These are phyloP conservation scores for Pseudopipra pipra DNA, from an alignment of 2,113 vertebrate species.

Conservation along the genomic window DNA sequence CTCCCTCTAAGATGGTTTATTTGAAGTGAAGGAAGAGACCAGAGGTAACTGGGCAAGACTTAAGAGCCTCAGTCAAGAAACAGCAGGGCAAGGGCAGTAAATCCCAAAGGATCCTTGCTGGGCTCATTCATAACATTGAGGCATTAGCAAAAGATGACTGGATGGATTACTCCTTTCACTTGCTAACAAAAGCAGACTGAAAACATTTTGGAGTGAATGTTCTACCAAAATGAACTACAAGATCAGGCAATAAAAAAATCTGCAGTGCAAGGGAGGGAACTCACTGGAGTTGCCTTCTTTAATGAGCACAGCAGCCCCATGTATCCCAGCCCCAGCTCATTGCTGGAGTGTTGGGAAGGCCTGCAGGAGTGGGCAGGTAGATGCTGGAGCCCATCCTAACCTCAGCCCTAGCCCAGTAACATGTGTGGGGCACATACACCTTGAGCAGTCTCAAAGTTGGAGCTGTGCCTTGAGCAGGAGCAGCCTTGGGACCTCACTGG, in stretches of 20 bases:
- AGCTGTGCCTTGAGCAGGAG: neutral
- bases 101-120: neutral
- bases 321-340: neutral
- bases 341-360: accelerated
- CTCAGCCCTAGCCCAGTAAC: neutral
- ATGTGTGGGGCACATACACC: neutral
- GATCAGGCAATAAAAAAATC: neutral
- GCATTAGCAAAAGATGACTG: neutral
- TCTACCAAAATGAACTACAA: neutral
- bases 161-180: neutral
- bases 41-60: neutral
- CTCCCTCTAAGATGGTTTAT: neutral
- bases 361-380: neutral
- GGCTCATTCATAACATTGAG: neutral
- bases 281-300: neutral
- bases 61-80: neutral
- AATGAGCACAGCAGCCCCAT: accelerated
- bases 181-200: neutral
- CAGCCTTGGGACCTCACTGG: neutral
- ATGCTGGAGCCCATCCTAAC: neutral
- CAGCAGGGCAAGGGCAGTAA: neutral
- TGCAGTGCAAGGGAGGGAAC: neutral
- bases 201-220: neutral
- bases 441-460: neutral
- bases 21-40: neutral